phyloP scores from a whole-genome alignment of 2,888 invertebrate species.

The Spilarctia lutea region DNA sequence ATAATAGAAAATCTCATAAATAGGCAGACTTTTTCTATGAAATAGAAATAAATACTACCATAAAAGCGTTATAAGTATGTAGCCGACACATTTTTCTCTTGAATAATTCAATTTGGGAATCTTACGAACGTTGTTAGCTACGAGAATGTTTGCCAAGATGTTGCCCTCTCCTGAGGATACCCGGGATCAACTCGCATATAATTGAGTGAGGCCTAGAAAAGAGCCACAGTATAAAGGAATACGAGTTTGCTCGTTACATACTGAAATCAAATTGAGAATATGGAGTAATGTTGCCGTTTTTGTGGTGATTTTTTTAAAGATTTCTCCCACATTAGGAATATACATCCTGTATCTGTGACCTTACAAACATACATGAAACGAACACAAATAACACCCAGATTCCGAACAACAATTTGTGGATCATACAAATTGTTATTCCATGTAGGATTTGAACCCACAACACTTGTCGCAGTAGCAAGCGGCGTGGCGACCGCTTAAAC shows the following conservation, averaged over 20 bases:
- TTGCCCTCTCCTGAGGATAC: conserved; percentile 16
- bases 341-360: no score
- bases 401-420: no score
- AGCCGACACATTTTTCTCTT: conserved; percentile 3
- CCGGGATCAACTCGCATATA: conserved; percentile 24
- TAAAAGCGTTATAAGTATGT: not conserved
- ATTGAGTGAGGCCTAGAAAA: conserved; percentile 26
- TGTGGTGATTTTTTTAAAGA: no score
- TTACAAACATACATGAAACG: no score
- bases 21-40: not conserved
- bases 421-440: no score
- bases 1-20: not conserved
- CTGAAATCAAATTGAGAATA: not conserved
- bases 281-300: not conserved
- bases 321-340: no score
- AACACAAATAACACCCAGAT: no score
- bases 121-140: conserved; percentile 14
- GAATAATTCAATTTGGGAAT: conserved; percentile 15
- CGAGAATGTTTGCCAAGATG: conserved; percentile 32
- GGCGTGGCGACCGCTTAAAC: no score
- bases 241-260: not conserved
- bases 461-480: no score
- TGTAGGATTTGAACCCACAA: no score
- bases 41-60: not conserved
- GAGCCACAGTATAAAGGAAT: conserved; percentile 6